Conservation (phyloP, 2,888 invertebrate genomes). For the Acronicta leporina region DNA sequence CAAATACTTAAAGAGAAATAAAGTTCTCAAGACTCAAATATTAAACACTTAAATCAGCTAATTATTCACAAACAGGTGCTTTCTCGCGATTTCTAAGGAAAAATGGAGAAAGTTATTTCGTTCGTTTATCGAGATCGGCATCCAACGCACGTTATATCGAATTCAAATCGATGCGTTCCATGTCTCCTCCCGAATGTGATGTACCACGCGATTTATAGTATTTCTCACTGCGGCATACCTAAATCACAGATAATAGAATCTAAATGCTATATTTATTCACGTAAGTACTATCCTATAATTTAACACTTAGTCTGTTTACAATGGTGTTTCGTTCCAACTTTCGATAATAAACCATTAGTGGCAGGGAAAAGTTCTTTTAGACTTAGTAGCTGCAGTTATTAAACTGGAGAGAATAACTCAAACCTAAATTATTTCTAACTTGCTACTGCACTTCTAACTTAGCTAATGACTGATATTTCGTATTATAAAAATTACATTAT, state of each 20-base stretch:
- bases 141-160: constrained; percentile 66
- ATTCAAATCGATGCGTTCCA: constrained; percentile 67
- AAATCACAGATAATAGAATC: too few species aligned
- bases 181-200: constrained; percentile 62
- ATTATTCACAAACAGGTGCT: constrained; percentile 54
- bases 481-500: neutral
- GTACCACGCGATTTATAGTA: constrained; percentile 67
- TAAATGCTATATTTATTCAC: constrained; percentile 58
- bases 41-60: constrained; percentile 34
- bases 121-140: constrained; percentile 61
- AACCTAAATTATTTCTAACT: too few species aligned
- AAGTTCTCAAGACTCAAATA: neutral
- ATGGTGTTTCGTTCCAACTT: constrained; percentile 59
- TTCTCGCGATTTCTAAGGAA: constrained; percentile 59
- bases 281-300: constrained; percentile 61
- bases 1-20: neutral
- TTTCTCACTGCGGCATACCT: constrained; percentile 52
- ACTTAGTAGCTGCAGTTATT: neutral
- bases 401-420: too few species aligned
- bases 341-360: constrained; percentile 59
- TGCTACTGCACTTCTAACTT: too few species aligned
- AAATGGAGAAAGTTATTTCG: constrained; percentile 75
- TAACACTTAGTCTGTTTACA: constrained; percentile 53
- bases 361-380: constrained; percentile 12
- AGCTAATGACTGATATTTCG: too few species aligned